Evolutionary conservation across 2,113 vertebrate species (phyloP).

Genomic region (Silurus asotus): DNA sequence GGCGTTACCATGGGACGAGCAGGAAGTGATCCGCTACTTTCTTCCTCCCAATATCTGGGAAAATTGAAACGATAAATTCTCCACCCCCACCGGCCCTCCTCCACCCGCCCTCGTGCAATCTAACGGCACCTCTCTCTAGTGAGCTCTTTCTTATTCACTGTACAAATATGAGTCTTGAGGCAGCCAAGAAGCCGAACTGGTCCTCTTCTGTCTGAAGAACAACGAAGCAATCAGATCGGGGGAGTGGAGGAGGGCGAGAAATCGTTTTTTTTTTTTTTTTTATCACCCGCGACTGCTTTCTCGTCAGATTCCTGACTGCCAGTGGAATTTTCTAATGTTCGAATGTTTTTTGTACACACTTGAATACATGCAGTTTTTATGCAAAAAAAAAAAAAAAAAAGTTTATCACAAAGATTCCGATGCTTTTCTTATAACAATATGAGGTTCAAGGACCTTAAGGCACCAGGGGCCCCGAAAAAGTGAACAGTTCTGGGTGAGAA

Average conservation of each 20-base stretch:
- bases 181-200: not conserved
- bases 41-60: constrained; percentile 61
- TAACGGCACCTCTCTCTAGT: constrained; percentile 21
- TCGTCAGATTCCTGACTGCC: not conserved
- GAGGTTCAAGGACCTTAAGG: not conserved
- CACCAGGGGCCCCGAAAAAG: not conserved
- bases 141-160: constrained; percentile 49
- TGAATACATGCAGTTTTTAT: no score
- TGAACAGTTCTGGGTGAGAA: not conserved
- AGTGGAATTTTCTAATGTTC: not conserved
- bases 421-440: not conserved
- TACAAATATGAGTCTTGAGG: constrained; percentile 37
- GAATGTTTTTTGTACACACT: not conserved
- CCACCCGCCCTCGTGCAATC: not conserved
- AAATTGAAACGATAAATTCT: constrained; percentile 75
- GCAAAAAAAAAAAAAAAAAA: not conserved
- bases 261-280: not conserved
- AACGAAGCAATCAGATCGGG: not conserved
- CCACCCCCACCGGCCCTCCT: not conserved
- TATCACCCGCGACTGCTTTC: not conserved
- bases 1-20: constrained; percentile 68
- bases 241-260: not conserved
- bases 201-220: not conserved
- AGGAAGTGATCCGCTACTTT: constrained; percentile 61
- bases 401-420: not conserved